A percentile compares a stretch with the other conserved stretches of the same genome.
These are phyloP conservation scores for Petrocephalus microphthalmus DNA, from an alignment of 2,113 vertebrate genomes.

Conservation along the genomic window DNA sequence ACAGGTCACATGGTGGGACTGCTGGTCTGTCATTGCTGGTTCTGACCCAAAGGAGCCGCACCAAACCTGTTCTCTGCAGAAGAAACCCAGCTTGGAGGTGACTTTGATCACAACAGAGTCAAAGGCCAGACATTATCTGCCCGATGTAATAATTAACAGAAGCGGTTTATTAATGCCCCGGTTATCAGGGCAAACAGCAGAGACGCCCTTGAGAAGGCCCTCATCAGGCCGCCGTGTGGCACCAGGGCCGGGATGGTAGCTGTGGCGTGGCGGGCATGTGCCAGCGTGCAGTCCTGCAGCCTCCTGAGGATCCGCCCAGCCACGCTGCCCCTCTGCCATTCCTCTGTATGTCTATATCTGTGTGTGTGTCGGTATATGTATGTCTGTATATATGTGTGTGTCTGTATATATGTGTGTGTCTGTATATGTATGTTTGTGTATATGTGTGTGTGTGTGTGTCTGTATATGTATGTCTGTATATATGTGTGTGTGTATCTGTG, in stretches of 20 bases:
- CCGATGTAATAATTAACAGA: not conserved
- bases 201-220: not conserved
- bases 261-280: not conserved
- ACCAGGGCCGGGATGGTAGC: not conserved
- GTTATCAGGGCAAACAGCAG: not conserved
- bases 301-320: too few relatives aligned
- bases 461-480: not conserved
- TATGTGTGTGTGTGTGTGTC: not conserved
- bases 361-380: too few relatives aligned
- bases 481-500: too few relatives aligned
- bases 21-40: not conserved
- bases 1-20: not conserved
- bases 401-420: not conserved
- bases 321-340: too few relatives aligned
- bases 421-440: not conserved
- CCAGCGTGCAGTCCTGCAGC: not conserved
- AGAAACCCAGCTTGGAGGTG: not conserved
- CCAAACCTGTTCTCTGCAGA: not conserved
- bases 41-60: not conserved
- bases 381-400: too few relatives aligned
- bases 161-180: not conserved
- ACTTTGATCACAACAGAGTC: not conserved
- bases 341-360: too few relatives aligned
- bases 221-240: not conserved
- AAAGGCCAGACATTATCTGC: not conserved